Evolutionary conservation across 2,113 vertebrate species (phyloP).

Genomic region (Myrmecobius fasciatus): DNA sequence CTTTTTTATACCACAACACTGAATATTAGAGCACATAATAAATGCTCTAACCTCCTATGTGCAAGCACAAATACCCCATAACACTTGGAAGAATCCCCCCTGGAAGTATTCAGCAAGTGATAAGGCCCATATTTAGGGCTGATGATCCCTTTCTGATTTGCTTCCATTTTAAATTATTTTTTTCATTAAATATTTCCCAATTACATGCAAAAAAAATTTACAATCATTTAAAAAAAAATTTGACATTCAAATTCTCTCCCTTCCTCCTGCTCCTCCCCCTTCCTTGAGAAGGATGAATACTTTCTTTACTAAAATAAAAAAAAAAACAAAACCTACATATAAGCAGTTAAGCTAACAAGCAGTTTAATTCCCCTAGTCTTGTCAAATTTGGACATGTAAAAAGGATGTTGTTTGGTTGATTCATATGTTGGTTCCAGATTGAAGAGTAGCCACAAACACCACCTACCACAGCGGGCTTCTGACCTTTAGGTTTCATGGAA

Average conservation of each 20-base stretch:
- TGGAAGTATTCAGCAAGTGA: not conserved
- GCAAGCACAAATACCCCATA: not conserved
- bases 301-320: not conserved
- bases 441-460: not conserved
- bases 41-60: not conserved
- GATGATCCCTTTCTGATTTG: not conserved
- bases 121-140: not conserved
- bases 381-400: not conserved
- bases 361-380: not conserved
- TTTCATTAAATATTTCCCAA: not conserved
- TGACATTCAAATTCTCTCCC: not conserved
- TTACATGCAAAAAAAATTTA: not conserved
- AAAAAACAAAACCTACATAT: no score
- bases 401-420: not conserved
- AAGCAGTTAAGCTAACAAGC: not conserved
- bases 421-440: not conserved
- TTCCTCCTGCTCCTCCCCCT: not conserved
- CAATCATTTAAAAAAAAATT: not conserved
- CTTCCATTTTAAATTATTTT: not conserved
- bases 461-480: constrained; percentile 65
- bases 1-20: not conserved
- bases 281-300: not conserved
- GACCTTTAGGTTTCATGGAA: constrained; percentile 19
- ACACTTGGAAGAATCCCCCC: not conserved
- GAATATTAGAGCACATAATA: not conserved